These are phyloP conservation scores for Drosophila bipectinata DNA, from an alignment of 1,140 invertebrate genomes.

Conservation along the genomic window DNA sequence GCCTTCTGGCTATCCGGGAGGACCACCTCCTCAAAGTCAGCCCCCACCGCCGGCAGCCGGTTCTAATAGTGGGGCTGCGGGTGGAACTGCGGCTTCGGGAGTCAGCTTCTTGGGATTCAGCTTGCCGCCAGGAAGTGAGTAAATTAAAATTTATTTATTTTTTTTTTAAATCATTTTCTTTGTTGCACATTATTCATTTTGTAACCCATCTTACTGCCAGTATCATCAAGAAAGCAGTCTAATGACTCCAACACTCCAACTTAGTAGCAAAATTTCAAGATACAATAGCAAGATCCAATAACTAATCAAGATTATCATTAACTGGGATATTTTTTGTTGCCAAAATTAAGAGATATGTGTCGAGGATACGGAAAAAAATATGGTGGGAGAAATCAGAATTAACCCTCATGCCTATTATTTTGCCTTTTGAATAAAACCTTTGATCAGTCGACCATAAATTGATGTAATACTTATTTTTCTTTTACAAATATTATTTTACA, in stretches of 20 bases:
- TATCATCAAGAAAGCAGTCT: neutral
- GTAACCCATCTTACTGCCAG: conserved; percentile 6
- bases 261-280: neutral
- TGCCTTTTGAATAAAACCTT: neutral
- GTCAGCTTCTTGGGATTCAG: conserved; percentile 74
- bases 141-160: conserved; percentile 3
- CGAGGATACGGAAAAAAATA: neutral
- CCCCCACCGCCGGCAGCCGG: conserved; percentile 36
- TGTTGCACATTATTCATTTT: neutral
- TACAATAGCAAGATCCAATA: neutral
- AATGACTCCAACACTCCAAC: neutral
- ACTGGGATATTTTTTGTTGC: neutral
- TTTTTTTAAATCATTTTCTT: neutral
- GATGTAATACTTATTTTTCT: conserved; percentile 21
- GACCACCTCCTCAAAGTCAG: conserved; percentile 36
- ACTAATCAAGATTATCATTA: neutral
- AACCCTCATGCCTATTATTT: neutral
- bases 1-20: conserved; percentile 46
- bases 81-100: conserved; percentile 47
- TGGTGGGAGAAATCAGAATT: neutral
- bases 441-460: neutral
- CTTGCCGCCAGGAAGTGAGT: conserved; percentile 80
- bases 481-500: conserved; percentile 55
- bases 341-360: conserved; percentile 11
- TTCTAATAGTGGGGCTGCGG: conserved; percentile 26